phyloP scores from a whole-genome alignment of 2,113 vertebrate genomes.

The Forbesichthys papilliferus region DNA sequence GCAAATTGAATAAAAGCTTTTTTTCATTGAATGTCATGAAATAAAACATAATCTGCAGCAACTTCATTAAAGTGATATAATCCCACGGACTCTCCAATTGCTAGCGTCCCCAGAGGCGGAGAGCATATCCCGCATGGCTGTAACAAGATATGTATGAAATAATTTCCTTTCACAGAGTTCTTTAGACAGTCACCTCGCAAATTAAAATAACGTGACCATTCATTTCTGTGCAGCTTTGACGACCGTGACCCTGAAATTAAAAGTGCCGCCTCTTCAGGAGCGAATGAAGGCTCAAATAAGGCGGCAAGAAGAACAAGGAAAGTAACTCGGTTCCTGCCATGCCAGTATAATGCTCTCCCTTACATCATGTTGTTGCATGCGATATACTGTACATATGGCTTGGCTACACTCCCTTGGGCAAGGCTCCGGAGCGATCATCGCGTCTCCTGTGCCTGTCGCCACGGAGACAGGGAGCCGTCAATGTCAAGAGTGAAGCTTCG shows the following conservation, averaged over 20 bases:
- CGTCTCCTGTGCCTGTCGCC: constrained; percentile 52
- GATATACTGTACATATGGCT: constrained; percentile 49
- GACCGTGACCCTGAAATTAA: constrained; percentile 36
- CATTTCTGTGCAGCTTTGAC: constrained; percentile 45
- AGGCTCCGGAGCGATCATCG: constrained; percentile 26
- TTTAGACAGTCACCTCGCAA: constrained; percentile 35
- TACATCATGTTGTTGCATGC: constrained; percentile 56
- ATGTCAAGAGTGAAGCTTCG: constrained; percentile 44
- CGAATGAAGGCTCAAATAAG: constrained; percentile 3
- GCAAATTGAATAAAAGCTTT: constrained; percentile 52
- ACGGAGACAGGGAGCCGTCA: constrained; percentile 10
- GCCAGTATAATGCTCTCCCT: constrained; percentile 9
- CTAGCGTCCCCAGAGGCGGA: constrained; percentile 46
- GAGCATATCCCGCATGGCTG: constrained; percentile 44
- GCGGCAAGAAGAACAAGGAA: not conserved
- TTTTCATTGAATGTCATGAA: constrained; percentile 67
- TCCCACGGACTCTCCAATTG: constrained; percentile 53
- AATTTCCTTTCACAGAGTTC: constrained; percentile 45
- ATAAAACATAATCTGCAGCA: constrained; percentile 61
- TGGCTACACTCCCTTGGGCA: constrained; percentile 56
- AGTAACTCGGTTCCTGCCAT: not conserved
- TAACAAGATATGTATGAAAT: constrained; percentile 53
- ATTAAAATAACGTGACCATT: constrained; percentile 49
- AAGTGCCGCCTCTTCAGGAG: constrained; percentile 10
- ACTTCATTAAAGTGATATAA: constrained; percentile 69